Evolutionary conservation across 2,888 invertebrate genomes (phyloP).

Genomic region (Tribolium freemani): DNA sequence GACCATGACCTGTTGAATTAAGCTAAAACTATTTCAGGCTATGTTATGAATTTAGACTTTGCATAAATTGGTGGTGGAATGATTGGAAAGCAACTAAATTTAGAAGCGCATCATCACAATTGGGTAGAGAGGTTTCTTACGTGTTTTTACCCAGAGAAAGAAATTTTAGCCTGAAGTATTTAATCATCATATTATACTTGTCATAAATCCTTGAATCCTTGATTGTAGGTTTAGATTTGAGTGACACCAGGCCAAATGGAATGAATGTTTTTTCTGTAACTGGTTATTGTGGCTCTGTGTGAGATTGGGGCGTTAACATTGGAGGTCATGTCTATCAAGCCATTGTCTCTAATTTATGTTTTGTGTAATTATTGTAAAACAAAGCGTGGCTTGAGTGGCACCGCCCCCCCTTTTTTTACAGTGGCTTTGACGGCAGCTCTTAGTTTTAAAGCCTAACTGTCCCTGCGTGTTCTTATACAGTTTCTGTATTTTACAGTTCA

Average conservation of each 20-base stretch:
- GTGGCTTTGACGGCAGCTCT: conserved; percentile 67
- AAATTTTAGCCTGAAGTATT: conserved; percentile 61
- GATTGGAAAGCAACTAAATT: conserved; percentile 12
- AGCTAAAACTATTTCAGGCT: conserved; percentile 55
- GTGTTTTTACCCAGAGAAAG: conserved; percentile 43
- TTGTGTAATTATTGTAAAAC: background rate
- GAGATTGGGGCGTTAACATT: conserved; percentile 65
- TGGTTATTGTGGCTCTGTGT: conserved; percentile 53
- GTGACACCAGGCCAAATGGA: conserved; percentile 50
- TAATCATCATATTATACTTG: conserved; percentile 58
- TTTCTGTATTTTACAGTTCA: conserved; percentile 66
- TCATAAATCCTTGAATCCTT: conserved; percentile 60
- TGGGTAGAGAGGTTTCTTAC: conserved; percentile 66
- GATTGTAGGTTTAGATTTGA: conserved; percentile 55
- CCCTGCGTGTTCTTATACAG: conserved; percentile 58
- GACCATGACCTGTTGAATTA: conserved; percentile 17
- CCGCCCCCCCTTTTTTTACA: conserved; percentile 65
- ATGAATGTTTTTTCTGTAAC: conserved; percentile 51
- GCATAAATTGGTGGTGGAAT: conserved; percentile 39
- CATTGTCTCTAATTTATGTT: conserved; percentile 48
- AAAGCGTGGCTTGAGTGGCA: conserved; percentile 66
- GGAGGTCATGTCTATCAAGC: conserved; percentile 68
- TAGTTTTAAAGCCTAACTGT: conserved; percentile 54
- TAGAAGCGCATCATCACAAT: conserved; percentile 23
- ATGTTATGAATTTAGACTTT: conserved; percentile 39